Base-by-base conservation (phyloP, 2,797 vertebrate genomes). In the Hipposideros larvatus region DNA sequence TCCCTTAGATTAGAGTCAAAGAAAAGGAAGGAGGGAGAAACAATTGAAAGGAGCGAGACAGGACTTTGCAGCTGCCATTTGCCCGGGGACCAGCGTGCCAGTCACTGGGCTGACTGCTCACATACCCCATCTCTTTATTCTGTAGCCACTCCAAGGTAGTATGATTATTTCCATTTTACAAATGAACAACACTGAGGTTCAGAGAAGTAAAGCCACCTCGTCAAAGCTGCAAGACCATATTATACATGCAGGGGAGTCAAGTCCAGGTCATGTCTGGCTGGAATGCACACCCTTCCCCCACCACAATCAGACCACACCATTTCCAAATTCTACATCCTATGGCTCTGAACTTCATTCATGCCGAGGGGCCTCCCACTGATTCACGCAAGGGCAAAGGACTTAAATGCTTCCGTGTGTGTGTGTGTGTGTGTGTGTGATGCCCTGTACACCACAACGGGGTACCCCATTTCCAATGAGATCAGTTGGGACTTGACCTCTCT, bases 301-400 rank as follows among this genome's bases (percentile, higher is more conserved):
- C 34, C 34, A 26, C 24, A 26, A 5, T 37, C 22, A 71, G 28
- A 61, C 0, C 43, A 4, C 46, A 26, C 2, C 8, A 21, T 5
- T 13, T 11, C 34, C 34, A 55, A 11, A 41, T 3, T 15, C 16
- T 51, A 14, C 1, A 10, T 7, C 26, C 13, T 19, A 1, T 0
- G 13, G 0, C 70, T 79, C 26, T 4, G 31, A 65, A 1, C 26
- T 1, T 31, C 8, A 7, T 31, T 15, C 37, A 28, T 0, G 2
- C 31, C 51, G 28, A 66, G 70, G 34, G 18, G 4, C 11, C 57
- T 41, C 68, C 14, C 43, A 34, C 19, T 5, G 28, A n/a, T 9
- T 3, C 48, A 43, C 0, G 18, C 18, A 63, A 18, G 26, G 0
- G 1, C 19, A 1, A 43, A 61, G 70, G 61, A 3, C 31, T 75